Base-by-base conservation (phyloP, 2,888 invertebrate species). In the Autographa gamma region DNA sequence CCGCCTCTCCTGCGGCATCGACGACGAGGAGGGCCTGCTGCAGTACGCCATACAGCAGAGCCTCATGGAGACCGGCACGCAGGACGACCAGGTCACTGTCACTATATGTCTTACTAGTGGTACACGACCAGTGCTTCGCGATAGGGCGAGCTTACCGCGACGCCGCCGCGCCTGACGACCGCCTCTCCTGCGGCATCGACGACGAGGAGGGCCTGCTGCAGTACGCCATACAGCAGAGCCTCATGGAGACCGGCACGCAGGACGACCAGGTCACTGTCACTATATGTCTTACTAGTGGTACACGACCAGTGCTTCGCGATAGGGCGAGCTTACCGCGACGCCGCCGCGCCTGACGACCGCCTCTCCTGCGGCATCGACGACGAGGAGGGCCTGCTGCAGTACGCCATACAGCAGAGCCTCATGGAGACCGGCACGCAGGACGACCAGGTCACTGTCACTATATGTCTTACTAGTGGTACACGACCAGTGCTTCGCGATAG, bases 1-100 rank as follows among this genome's bases (percentile, higher is more conserved):
- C 0, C 34, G 81, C 2, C 61, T 76, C 9, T 97, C 97, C 88
- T 97, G 97, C 85, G 97, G 97, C 81, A 94, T 97, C 71, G 97
- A 98, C 88, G 98, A 98, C 88, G 99, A 99, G 89, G 99, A 99
- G 87, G 98, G 98, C 82, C 95, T 99, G 81, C 95, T 99, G 79
- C 99, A 99, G 94, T 99, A 98, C 94, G 99, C 99, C 32, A 98
- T 99, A 78, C 98, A 98, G 89, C 99, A 99, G 93, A 99, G 98
- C 93, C 96, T 99, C 67, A 97, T 98, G 86, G 98, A 99, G 88
- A 97, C 97, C 18, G 98, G 98, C 79, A 97, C 97, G 66, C 98
- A 98, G 89, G 85, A 97, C 96, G 98, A 97, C 2, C 90, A 90
- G 87, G 90, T 90, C 38, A 0, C 34, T 19, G 60, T 25, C 25